A percentile compares a stretch with the other conserved stretches of the same genome.
phyloP scores from a whole-genome alignment of 92 coral and sea anemone genomes.

The Umimayanthus kanabou region DNA sequence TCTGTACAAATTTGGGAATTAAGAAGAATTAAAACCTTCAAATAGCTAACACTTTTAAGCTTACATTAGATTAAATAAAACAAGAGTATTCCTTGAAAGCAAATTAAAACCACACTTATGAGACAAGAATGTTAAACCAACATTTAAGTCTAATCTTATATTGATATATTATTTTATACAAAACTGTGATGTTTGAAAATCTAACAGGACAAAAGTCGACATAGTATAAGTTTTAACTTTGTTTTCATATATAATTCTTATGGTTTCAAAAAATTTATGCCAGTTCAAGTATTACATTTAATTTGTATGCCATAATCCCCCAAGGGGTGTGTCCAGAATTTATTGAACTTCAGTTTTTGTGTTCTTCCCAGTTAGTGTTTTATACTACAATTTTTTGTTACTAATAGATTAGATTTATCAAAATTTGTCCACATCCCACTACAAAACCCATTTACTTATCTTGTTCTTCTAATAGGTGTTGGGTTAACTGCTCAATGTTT shows the following conservation, averaged over 20 bases:
- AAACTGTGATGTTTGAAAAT: too few species aligned
- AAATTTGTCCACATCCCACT: constrained; percentile 6
- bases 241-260: too few species aligned
- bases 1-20: background rate
- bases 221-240: too few species aligned
- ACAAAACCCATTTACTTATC: constrained; percentile 1
- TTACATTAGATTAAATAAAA: background rate
- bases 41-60: background rate
- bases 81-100: background rate
- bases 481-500: constrained; percentile 58
- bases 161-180: too few species aligned
- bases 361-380: background rate
- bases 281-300: too few species aligned
- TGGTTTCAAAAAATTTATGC: too few species aligned
- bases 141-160: too few species aligned
- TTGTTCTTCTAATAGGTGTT: constrained; percentile 56
- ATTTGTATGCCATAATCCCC: too few species aligned
- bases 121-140: too few species aligned
- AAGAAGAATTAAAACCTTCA: background rate
- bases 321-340: too few species aligned
- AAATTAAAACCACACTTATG: background rate
- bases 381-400: too few species aligned
- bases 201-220: too few species aligned
- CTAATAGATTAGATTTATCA: background rate
- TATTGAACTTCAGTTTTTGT: background rate